Base-by-base conservation (phyloP, 2,113 vertebrate species). In the Pionites leucogaster region DNA sequence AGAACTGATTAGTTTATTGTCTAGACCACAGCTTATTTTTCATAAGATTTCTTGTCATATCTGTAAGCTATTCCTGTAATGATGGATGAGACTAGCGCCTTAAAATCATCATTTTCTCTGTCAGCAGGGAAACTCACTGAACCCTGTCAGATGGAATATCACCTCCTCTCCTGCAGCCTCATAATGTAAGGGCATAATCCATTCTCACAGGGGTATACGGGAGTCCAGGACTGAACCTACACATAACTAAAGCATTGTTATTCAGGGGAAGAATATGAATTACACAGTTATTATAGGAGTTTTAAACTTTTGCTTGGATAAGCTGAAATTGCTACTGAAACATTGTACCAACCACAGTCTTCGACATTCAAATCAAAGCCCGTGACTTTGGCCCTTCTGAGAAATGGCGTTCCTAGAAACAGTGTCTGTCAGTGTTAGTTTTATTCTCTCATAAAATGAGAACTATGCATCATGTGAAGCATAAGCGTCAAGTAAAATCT, bases 1-100 rank as follows among this genome's bases (percentile, higher is more conserved):
- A 92, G 27, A 92, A 87, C 81, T 70, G 62, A 90, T 96, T 92
- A 91, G 86, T 86, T 95, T 95, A 87, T 91, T 96, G 89, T 85
- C 95, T 89, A 85, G 86, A 95, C 49, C 77, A 89, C 46, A 91
- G 70, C 92, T 95, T 93, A 95, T 94, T 95, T 96, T 96, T 94
- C 96, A 74, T 85, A 89, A 92, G 79, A 74, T 70, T 87, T 92
- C 88, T 87, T 96, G 96, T 94, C 96, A 87, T 69, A 91, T 89
- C 77, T 92, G 49, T 85, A 83, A 91, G 84, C 70, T 4, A 3
- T 70, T 96, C 68, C 84, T 89, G 86, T 67, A 93, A 84, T 96
- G 95, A 97, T 93, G 81, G 88, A 96, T 96, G 93, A 95, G 77
- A 42, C 77, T 85, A 71, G 49, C 74, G 84, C 78, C 83, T 93